Evolutionary conservation across 2,888 invertebrate species (phyloP).

Genomic region (Ormyrus nitidulus): DNA sequence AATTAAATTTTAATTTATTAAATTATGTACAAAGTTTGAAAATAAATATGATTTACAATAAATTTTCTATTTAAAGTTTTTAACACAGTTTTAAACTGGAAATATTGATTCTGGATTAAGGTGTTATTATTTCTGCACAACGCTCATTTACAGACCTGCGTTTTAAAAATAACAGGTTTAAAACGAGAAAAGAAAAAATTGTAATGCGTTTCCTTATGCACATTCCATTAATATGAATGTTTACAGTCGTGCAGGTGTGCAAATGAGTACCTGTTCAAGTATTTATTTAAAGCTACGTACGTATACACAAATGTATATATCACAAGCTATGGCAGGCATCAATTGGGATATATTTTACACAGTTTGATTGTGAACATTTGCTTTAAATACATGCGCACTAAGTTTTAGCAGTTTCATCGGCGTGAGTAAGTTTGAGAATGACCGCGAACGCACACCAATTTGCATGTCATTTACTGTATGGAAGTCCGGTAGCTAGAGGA

Average conservation of each 20-base stretch:
- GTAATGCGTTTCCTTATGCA: not conserved
- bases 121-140: no score
- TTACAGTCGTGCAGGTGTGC: not conserved
- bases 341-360: not conserved
- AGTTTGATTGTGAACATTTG: not conserved
- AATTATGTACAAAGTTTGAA: no score
- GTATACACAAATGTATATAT: not conserved
- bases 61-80: no score
- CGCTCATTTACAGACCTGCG: no score
- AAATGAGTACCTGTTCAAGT: not conserved
- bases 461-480: slow-evolving; percentile 15
- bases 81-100: no score
- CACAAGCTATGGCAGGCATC: slow-evolving; percentile 3
- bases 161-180: no score
- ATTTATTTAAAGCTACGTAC: not conserved
- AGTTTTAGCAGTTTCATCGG: not conserved
- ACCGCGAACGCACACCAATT: not conserved
- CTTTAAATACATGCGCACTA: not conserved
- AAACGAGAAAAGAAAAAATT: not conserved
- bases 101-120: no score
- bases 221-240: not conserved
- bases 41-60: no score
- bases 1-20: no score
- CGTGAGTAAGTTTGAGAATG: not conserved
- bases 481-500: not conserved